Conservation (phyloP, 2,888 invertebrate species). For the Thecocarcelia acutangulata region DNA sequence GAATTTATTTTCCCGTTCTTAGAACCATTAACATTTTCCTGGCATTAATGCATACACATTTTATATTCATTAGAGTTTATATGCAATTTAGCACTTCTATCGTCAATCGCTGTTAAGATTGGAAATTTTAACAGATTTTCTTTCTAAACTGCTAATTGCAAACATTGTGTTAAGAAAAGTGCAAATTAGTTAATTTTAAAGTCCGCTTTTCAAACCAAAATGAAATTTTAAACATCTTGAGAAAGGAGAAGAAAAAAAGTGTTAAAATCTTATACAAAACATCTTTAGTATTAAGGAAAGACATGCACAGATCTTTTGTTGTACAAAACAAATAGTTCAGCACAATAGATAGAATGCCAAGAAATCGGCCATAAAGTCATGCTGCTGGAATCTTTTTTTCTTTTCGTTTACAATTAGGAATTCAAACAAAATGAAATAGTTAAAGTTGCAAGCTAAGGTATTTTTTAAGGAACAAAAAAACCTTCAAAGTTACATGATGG, state of each 20-base stretch:
- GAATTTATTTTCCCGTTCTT: conserved; percentile 12
- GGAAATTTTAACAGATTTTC: conserved; percentile 33
- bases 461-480: conserved; percentile 2
- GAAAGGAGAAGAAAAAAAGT: not conserved
- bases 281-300: not conserved
- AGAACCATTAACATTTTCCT: conserved; percentile 20
- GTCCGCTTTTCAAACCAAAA: not conserved
- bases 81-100: conserved; percentile 37
- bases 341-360: conserved; percentile 1
- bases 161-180: conserved; percentile 29
- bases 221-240: not conserved
- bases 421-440: conserved; percentile 49
- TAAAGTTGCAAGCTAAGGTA: conserved; percentile 41
- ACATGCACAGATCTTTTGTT: conserved; percentile 19
- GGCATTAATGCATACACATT: conserved; percentile 28
- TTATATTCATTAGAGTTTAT: conserved; percentile 39
- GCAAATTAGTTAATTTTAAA: conserved; percentile 47
- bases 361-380: conserved; percentile 27
- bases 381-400: conserved; percentile 19
- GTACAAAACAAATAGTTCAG: not conserved
- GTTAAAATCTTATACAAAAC: conserved; percentile 34
- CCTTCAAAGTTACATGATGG: conserved; percentile 33
- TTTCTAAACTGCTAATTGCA: conserved; percentile 40
- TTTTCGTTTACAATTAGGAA: not conserved
- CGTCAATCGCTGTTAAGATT: conserved; percentile 8